Evolutionary conservation across 2,113 vertebrate genomes (phyloP), one percentile per base, ranked within the genome.

Genomic region (Channa maculata): DNA sequence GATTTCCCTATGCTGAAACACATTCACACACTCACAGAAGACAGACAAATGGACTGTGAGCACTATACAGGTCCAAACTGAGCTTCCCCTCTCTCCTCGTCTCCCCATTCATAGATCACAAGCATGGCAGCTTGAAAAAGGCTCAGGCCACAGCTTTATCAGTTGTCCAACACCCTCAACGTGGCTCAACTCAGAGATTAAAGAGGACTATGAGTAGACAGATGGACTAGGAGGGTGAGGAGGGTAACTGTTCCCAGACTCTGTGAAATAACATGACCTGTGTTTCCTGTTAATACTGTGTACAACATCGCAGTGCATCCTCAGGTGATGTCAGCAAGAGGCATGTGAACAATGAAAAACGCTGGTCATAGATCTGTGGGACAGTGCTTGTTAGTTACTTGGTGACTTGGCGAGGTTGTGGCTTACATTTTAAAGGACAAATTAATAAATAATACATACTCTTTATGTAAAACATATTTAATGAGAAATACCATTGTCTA

Each of bases 191-290:
- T 15, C 33, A 37, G 58, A 82, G 36, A 78, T 71, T 68, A 75
- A 82, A 74, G 45, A 48, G n/a, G 63, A 55, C 39, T 10, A 45
- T 5, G 65, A 62, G 67, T 1, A 59, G 60, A 80, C 79, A 41
- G 51, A 79, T 69, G 70, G 82, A 71, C 66, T 36, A 49, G 33
- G 63, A 77, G 41, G 80, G 52, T n/a, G 65, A 66, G 33, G 36
- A 66, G 65, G 80, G 77, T 79, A 78, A 86, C 44, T 44, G 58
- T 38, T 79, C 4, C 36, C 64, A 45, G 49, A 71, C 51, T 65
- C 38, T 67, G 64, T 77, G 36, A 83, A 88, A 87, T 88, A 79
- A 82, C 53, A 41, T 79, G 46, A 79, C 88, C 81, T 73, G 58
- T 58, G 72, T 79, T 82, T 24, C 65, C 46, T 43, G 68, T 71